Evolutionary conservation across 2,888 invertebrate species (phyloP), one percentile per base, ranked within the genome.

Genomic region (Cancer borealis): DNA sequence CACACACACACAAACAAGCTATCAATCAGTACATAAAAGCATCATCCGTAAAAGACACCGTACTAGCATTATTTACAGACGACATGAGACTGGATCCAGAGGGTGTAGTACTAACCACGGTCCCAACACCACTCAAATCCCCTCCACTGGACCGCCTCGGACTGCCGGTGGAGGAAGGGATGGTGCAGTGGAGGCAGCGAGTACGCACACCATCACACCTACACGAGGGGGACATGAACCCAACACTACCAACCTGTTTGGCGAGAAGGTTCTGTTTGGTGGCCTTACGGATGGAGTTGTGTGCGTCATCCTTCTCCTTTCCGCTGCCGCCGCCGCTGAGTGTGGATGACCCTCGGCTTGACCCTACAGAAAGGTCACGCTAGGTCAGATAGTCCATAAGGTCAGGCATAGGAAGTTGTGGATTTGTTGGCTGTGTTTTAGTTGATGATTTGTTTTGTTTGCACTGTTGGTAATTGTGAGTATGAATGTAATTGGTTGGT

Each of bases 251-350:
- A 97, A 98, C 98, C 98, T 98, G 98, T 97, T 98, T 98, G 96
- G 98, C 98, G 97, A 98, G 98, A 95, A 98, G 97, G 95, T 97
- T 97, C 96, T 97, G 97, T 96, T 97, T 97, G 91, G 93, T 96
- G 21, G 95, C 21, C 95, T 94, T 94, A 46, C 94, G 94, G 12
- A 94, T 92, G 87, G 46, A 60, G 45, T 91, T 89, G 87, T 94
- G 92, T 14, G 92, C 47, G 10, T 92, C 92, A 26, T 92, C 88
- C 60, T 47, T 93, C 45, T 49, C 73, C 54, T 26, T 60, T 1
- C 54, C 39, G 90, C 60, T 60, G 49, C 90, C 60, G 21, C 73
- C 47, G 30, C 84, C 87, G 30, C 92, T 94, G 47, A 87, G 84
- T 12, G 46, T 91, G 14, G 94, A 92, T 21, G 94, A 94, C 47